Evolutionary conservation across 2,797 vertebrate genomes (phyloP).

Genomic region (Poeciliopsis infans): DNA sequence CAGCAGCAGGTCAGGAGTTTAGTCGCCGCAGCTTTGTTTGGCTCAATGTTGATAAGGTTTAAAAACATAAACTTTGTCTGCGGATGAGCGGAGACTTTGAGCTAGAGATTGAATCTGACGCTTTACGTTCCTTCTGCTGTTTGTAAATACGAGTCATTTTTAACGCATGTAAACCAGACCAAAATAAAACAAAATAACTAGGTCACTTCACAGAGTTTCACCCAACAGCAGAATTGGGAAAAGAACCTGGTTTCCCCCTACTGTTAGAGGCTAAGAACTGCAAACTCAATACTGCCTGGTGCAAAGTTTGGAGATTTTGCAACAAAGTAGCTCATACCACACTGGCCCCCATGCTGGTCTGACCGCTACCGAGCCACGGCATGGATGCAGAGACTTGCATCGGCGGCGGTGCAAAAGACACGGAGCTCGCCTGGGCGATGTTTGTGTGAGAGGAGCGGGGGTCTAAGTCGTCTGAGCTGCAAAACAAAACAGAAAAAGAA

Average conservation of each 20-base stretch:
- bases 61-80: constrained; percentile 43
- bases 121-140: not conserved
- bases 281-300: constrained; percentile 8
- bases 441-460: constrained; percentile 93
- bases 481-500: constrained; percentile 22
- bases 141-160: not conserved
- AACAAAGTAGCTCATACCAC: constrained; percentile 83
- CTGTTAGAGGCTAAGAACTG: constrained; percentile 38
- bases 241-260: constrained; percentile 51
- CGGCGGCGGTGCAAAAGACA: constrained; percentile 84
- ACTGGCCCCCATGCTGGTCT: constrained; percentile 95
- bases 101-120: not conserved
- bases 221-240: not conserved
- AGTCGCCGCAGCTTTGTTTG: constrained; percentile 65
- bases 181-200: not conserved
- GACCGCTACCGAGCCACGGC: constrained; percentile 96
- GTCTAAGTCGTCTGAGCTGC: constrained; percentile 93
- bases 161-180: not conserved
- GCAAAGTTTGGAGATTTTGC: constrained; percentile 2
- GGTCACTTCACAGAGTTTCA: not conserved
- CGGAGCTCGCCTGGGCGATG: constrained; percentile 85
- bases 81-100: constrained; percentile 11
- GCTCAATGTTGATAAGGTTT: constrained; percentile 53
- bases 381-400: constrained; percentile 90
- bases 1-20: constrained; percentile 80